Evolutionary conservation across 2,113 vertebrate genomes (phyloP), one percentile per base, ranked within the genome.

Genomic region (Serilophus lunatus): DNA sequence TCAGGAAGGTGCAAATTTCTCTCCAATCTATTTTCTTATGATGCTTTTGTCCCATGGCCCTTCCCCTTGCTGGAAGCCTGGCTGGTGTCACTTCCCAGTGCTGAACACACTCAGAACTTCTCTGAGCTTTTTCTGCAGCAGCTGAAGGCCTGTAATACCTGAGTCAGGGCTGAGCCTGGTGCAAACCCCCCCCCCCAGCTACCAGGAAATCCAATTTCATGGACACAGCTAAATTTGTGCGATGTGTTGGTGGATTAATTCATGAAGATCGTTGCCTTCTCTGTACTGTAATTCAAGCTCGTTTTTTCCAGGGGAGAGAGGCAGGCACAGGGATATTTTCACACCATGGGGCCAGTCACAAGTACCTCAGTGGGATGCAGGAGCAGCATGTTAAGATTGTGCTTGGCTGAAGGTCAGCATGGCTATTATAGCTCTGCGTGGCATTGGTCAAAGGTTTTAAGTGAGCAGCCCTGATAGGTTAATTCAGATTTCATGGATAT

Each of bases 201-300:
- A 60, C 50, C 88, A 64, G 95, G 47, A 95, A 97, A 96, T 95
- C 96, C 96, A 42, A 93, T 97, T 96, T 95, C 65, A 86, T 69
- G 93, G 96, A 20, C 92, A 87, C 2, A 2, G 94, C 70, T 61
- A 45, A 76, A 84, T 42, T 59, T 42, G 74, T 42, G 91, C 28
- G 80, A 74, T 60, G 94, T 75, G 92, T 13, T 11, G 70, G 81
- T 57, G 95, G 94, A 69, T 96, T 93, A 85, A 91, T 93, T 95
- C 96, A 20, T 4, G 61, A 28, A 49, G 88, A 81, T 90, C 77
- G 1, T 23, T 49, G 64, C 92, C 65, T 84, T 51, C 92, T 44
- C 74, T 3, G 74, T 1, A 17, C 86, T 92, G 94, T 72, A 91
- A 97, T 95, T 95, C 92, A 31, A 72, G 81, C 81, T 91, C 86